Base-by-base conservation (phyloP, 92 coral and sea anemone genomes). In the Epizoanthus stellaris region DNA sequence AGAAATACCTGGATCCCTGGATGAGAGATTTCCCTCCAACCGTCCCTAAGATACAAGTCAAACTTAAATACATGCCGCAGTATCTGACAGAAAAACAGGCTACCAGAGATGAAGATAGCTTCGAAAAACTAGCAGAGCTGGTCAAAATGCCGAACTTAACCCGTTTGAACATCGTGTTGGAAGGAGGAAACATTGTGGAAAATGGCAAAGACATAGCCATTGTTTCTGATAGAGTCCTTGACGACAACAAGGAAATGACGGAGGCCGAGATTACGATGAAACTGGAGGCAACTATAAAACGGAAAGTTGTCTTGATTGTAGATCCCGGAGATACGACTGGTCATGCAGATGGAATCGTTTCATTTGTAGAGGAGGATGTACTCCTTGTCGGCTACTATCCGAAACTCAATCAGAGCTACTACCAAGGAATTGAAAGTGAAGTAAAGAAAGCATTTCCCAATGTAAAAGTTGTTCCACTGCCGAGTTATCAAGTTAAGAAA, bases 241-340 rank as follows among this genome's bases (percentile, higher is more conserved):
- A 61, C 43, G 90, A 87, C 64, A 87, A 87, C 77, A 87, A 80
- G 71, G 76, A 85, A 10, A 76, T 75, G 67, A 42, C 79, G 13
- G 72, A 54, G 36, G 9, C 40, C 2, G 87, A 85, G 34, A 43
- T 94, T 25, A 68, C 79, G 17, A 42, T 34, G 38, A 80, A 72
- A 25, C 86, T 94, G 15, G 98, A 87, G 38, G 67, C 43, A 11
- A 74, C 85, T n/a, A 85, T 94, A 67, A 77, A 89, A 15, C 76
- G 91, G 67, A 85, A 73, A 53, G 88, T 90, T 49, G 94, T 80
- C 20, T 88, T 92, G 10, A 58, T 94, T 19, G 84, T 86, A 57
- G 98, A 92, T 45, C 98, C 93, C 1, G 49, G 34, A 58, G 98
- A 90, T 38, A 94, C 94, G 0, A 94, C 95, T 2, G 95, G 98